These are phyloP conservation scores for Ericerus pela DNA, from an alignment of 1,140 invertebrate species.

Conservation along the genomic window DNA sequence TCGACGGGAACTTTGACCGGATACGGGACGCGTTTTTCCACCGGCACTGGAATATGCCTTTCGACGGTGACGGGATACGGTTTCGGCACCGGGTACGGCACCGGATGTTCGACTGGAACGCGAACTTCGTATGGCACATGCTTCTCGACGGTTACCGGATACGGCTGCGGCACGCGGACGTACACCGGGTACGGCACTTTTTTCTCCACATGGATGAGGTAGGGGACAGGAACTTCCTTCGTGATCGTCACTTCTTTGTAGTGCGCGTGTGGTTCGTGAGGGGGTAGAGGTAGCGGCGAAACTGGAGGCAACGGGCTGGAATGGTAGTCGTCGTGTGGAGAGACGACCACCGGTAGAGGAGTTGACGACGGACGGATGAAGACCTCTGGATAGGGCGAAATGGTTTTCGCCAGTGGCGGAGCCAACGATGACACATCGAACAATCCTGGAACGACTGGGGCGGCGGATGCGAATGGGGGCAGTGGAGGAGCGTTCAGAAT, in stretches of 20 bases:
- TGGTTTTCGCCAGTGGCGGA: neutral
- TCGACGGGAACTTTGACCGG: conserved; percentile 33
- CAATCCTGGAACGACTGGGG: neutral
- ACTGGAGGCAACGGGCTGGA: neutral
- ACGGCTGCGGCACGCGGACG: conserved; percentile 38
- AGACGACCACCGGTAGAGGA: neutral
- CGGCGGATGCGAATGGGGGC: neutral
- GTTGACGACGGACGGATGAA: neutral
- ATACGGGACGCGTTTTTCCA: conserved; percentile 21
- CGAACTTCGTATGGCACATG: conserved; percentile 21
- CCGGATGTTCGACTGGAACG: conserved; percentile 20
- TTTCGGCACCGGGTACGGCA: conserved; percentile 19
- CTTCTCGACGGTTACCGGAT: conserved; percentile 20
- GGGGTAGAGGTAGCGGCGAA: neutral
- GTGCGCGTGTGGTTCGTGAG: conserved; percentile 29
- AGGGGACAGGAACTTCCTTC: conserved; percentile 54
- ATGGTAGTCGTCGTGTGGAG: neutral
- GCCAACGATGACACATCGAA: too few species aligned
- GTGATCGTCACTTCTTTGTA: conserved; percentile 54
- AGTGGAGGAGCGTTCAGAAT: neutral
- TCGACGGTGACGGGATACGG: conserved; percentile 21
- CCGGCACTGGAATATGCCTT: conserved; percentile 21
- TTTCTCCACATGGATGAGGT: conserved; percentile 36
- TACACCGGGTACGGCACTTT: conserved; percentile 32
- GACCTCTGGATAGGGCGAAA: neutral